A percentile compares a stretch with the other conserved stretches of the same genome.
These are phyloP conservation scores for Erebia ligea DNA, from an alignment of 2,888 invertebrate genomes.

Conservation along the genomic window DNA sequence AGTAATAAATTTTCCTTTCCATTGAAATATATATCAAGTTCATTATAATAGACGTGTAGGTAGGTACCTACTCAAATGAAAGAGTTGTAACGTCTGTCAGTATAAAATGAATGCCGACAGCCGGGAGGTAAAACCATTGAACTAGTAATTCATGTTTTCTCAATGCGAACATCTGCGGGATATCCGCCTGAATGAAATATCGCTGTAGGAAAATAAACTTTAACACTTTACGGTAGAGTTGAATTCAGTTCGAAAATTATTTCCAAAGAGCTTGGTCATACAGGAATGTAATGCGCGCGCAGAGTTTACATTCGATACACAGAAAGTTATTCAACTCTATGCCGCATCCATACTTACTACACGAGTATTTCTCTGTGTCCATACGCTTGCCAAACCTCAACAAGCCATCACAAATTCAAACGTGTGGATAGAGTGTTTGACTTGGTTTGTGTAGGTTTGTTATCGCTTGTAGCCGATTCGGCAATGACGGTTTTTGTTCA, in stretches of 20 bases:
- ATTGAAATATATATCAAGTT: background rate
- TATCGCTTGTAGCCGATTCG: too few relatives aligned
- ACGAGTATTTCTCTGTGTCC: too few relatives aligned
- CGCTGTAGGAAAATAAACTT: slow-evolving; percentile 24
- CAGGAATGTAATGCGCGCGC: slow-evolving; percentile 44
- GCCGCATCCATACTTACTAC: too few relatives aligned
- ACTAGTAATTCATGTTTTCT: slow-evolving; percentile 65
- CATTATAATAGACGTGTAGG: background rate
- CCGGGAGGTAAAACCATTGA: slow-evolving; percentile 47
- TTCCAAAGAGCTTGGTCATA: slow-evolving; percentile 25
- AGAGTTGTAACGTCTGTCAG: slow-evolving; percentile 33
- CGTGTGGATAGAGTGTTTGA: too few relatives aligned
- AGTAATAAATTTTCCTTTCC: background rate
- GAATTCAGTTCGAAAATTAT: slow-evolving; percentile 13
- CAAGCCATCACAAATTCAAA: too few relatives aligned
- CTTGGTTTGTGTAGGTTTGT: too few relatives aligned
- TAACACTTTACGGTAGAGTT: slow-evolving; percentile 16
- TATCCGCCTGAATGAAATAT: slow-evolving; percentile 43
- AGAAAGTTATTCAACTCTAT: slow-evolving; percentile 48
- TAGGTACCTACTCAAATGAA: background rate
- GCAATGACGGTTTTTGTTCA: too few relatives aligned
- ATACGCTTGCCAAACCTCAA: too few relatives aligned
- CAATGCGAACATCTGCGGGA: slow-evolving; percentile 61
- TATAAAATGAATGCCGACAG: slow-evolving; percentile 30
- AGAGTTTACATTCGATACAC: slow-evolving; percentile 53